Percentiles rank a stretch among this genome's conserved stretches.
These are phyloP conservation scores for Boleophthalmus pectinirostris DNA, from an alignment of 2,113 vertebrate species.

Conservation along the genomic window DNA sequence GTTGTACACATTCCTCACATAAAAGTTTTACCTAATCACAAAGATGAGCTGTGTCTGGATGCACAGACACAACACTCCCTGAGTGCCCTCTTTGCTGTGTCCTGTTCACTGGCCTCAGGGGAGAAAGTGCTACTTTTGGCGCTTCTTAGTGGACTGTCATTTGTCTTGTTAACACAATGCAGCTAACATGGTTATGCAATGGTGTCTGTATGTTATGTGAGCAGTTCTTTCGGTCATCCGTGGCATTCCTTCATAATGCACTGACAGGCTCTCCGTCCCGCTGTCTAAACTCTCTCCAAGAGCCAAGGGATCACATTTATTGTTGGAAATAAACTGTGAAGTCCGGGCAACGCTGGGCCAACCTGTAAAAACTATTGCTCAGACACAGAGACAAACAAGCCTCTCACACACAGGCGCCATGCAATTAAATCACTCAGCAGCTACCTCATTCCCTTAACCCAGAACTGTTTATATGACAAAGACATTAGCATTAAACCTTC, in stretches of 20 bases:
- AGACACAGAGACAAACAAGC: constrained; percentile 28
- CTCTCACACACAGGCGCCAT: constrained; percentile 37
- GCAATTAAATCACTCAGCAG: constrained; percentile 56
- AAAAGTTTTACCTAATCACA: constrained; percentile 73
- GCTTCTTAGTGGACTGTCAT: constrained; percentile 24
- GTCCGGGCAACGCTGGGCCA: constrained; percentile 23
- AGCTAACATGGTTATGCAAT: constrained; percentile 60
- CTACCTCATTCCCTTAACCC: constrained; percentile 59
- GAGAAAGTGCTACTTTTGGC: constrained; percentile 23
- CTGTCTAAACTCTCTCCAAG: constrained; percentile 4
- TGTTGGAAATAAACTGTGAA: constrained; percentile 27
- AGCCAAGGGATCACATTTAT: constrained; percentile 18
- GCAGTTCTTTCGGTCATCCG: constrained; percentile 36
- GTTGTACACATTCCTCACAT: constrained; percentile 65
- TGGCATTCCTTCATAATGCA: constrained; percentile 43
- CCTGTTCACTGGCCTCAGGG: constrained; percentile 25
- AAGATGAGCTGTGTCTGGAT: constrained; percentile 60
- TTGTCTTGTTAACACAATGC: constrained; percentile 60
- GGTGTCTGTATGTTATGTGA: constrained; percentile 54
- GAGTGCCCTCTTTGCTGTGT: constrained; percentile 37
- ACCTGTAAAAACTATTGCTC: constrained; percentile 37
- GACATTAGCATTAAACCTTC: constrained; percentile 64
- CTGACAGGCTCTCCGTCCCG: constrained; percentile 25
- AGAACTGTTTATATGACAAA: constrained; percentile 72
- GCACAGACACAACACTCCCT: constrained; percentile 61